Percentiles rank a stretch among this genome's conserved stretches.
phyloP scores from a whole-genome alignment of 1,140 invertebrate genomes.

The Brachionus paranguensis region DNA sequence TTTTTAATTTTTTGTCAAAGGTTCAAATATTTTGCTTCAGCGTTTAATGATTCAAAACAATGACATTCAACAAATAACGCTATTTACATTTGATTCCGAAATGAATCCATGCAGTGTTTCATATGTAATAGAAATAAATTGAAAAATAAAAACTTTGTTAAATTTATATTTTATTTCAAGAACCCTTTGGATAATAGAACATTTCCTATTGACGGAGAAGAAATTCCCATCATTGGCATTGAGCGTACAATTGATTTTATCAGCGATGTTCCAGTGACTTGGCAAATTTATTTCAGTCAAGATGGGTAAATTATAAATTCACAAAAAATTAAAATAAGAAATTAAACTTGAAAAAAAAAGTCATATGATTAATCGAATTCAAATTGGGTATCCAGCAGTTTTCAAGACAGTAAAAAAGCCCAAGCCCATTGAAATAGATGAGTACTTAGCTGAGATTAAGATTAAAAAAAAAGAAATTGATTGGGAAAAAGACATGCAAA shows the following conservation, averaged over 20 bases:
- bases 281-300: constrained; percentile 53
- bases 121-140: constrained; percentile 50
- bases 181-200: constrained; percentile 46
- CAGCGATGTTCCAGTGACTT: constrained; percentile 53
- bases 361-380: constrained; percentile 52
- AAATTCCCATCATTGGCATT: constrained; percentile 49
- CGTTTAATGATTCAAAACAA: constrained; percentile 50
- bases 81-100: constrained; percentile 54
- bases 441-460: constrained; percentile 50
- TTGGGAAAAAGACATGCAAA: constrained; percentile 55
- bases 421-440: constrained; percentile 50
- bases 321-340: too few species aligned
- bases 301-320: constrained; percentile 46
- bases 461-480: constrained; percentile 51
- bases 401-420: constrained; percentile 51
- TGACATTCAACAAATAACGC: constrained; percentile 47
- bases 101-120: constrained; percentile 50
- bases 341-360: constrained; percentile 41
- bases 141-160: background rate
- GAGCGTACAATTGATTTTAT: constrained; percentile 48
- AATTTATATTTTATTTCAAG: constrained; percentile 43
- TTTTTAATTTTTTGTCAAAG: constrained; percentile 42
- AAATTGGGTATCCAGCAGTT: constrained; percentile 55
- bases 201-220: constrained; percentile 48
- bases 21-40: constrained; percentile 54